Percentiles rank a stretch among this genome's conserved stretches.
Conservation (phyloP, 2,113 vertebrate genomes). For the Zosterops borbonicus region DNA sequence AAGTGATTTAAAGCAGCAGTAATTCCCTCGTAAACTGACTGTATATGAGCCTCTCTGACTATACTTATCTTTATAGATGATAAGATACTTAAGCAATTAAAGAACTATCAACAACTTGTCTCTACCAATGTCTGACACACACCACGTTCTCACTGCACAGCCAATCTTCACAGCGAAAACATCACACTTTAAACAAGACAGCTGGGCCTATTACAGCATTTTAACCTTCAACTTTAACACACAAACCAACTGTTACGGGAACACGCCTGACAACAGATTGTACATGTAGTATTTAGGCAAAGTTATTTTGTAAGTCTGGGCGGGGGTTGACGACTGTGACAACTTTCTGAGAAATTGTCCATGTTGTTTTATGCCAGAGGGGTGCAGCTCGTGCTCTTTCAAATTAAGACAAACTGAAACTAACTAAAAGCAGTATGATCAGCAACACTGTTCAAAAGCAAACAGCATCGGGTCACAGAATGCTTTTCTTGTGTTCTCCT, state of each 20-base stretch:
- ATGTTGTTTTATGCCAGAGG: neutral
- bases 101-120: neutral
- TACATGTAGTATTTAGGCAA: neutral
- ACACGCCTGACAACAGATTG: neutral
- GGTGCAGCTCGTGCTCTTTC: neutral
- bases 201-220: neutral
- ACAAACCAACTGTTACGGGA: neutral
- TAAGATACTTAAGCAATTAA: constrained; percentile 12
- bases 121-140: neutral
- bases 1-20: neutral
- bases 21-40: constrained; percentile 18
- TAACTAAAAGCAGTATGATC: neutral
- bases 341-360: neutral
- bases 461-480: fast-evolving
- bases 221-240: constrained; percentile 4
- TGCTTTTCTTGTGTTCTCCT: neutral
- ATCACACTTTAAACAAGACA: neutral
- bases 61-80: constrained; percentile 18
- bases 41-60: neutral
- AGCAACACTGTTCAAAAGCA: neutral
- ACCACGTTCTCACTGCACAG: neutral
- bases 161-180: neutral
- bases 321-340: fast-evolving
- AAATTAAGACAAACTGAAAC: neutral
- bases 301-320: neutral